These are phyloP conservation scores for Reticulitermes lucifugus DNA, from an alignment of 2,888 invertebrate species.

Conservation along the genomic window DNA sequence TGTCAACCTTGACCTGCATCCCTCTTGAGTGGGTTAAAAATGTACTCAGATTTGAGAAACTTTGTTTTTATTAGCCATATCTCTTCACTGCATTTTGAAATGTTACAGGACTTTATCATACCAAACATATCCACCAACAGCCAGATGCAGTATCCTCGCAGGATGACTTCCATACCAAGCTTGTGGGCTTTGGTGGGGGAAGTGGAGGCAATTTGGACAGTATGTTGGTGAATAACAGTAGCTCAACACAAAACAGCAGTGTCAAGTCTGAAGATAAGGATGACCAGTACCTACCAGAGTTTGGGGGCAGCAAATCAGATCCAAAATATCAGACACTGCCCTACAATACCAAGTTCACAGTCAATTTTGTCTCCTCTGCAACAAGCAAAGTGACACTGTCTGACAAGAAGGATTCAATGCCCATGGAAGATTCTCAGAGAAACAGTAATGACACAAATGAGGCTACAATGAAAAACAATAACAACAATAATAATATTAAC, in stretches of 20 bases:
- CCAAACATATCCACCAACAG: conserved; percentile 55
- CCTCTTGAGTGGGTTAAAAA: no score
- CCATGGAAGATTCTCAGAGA: conserved; percentile 55
- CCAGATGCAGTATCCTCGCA: conserved; percentile 57
- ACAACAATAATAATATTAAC: conserved; percentile 52
- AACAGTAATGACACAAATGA: conserved; percentile 55
- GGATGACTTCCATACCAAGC: conserved; percentile 53
- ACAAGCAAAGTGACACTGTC: conserved; percentile 59
- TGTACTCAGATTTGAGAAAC: no score
- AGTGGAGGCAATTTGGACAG: conserved; percentile 21
- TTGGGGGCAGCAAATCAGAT: conserved; percentile 85
- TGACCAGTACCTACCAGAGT: conserved; percentile 74
- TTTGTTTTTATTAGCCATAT: no score
- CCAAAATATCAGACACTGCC: conserved; percentile 93
- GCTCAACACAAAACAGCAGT: conserved; percentile 1
- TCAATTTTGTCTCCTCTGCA: conserved; percentile 66
- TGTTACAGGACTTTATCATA: conserved; percentile 11
- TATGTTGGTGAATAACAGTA: conserved; percentile 24
- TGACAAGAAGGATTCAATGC: conserved; percentile 56
- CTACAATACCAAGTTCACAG: conserved; percentile 86
- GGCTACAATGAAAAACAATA: conserved; percentile 46
- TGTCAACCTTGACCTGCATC: no score
- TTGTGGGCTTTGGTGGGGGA: background rate
- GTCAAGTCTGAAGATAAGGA: conserved; percentile 60
- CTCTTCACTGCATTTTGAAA: no score